Conservation (phyloP, 1,140 invertebrate species). For the Drosophila teissieri region DNA sequence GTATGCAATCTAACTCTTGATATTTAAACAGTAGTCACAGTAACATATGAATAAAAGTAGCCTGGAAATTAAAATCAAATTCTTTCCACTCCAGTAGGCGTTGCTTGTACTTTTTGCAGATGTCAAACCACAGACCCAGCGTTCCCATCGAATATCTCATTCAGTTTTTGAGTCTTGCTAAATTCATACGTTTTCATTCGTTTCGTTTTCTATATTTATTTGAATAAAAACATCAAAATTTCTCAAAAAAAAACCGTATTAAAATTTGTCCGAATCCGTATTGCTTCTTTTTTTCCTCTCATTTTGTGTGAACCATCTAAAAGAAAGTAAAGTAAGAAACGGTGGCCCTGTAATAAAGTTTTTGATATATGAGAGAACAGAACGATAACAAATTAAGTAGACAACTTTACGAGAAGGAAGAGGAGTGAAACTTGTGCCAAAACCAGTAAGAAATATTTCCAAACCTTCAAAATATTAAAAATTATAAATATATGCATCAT, state of each 20-base stretch:
- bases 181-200: constrained; percentile 73
- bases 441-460: background rate
- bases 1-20: no score
- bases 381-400: background rate
- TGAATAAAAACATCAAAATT: constrained; percentile 49
- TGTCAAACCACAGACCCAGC: constrained; percentile 9
- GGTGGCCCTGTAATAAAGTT: no score
- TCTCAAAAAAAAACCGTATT: constrained; percentile 13
- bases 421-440: background rate
- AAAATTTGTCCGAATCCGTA: background rate
- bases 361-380: background rate
- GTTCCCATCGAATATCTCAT: constrained; percentile 27
- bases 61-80: background rate
- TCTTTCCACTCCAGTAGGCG: constrained; percentile 33
- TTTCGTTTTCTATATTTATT: constrained; percentile 48
- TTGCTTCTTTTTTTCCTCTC: background rate
- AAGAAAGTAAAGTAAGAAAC: background rate
- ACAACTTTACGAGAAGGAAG: background rate
- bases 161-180: constrained; percentile 76
- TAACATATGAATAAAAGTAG: constrained; percentile 2
- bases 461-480: no score
- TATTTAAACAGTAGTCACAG: no score
- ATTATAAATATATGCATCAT: no score
- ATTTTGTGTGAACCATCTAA: constrained; percentile 15
- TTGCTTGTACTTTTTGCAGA: background rate